Evolutionary conservation across 1,140 invertebrate genomes (phyloP).

Genomic region (Triops cancriformis): DNA sequence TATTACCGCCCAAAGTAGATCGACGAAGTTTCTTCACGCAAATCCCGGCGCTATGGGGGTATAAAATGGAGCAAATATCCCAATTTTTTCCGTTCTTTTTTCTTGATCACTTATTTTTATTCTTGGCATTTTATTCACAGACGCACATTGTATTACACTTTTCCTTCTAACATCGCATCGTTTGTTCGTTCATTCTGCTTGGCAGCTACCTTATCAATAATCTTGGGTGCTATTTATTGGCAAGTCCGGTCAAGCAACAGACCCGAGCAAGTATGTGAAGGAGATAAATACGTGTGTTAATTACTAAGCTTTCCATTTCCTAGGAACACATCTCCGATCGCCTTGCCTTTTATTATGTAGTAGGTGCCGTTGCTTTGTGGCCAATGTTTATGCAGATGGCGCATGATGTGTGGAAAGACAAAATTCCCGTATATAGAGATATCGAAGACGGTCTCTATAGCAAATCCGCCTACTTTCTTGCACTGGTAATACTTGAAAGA

Average conservation of each 20-base stretch:
- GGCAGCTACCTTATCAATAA: conserved; percentile 66
- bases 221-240: conserved; percentile 82
- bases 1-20: conserved; percentile 56
- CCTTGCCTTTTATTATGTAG: conserved; percentile 73
- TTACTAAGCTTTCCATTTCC: not conserved
- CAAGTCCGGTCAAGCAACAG: conserved; percentile 65
- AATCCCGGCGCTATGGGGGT: conserved; percentile 61
- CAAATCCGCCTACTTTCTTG: conserved; percentile 63
- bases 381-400: conserved; percentile 60
- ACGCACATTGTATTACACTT: conserved; percentile 64
- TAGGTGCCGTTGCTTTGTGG: conserved; percentile 65
- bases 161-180: conserved; percentile 71
- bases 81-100: conserved; percentile 15
- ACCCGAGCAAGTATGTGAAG: conserved; percentile 37
- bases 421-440: conserved; percentile 63
- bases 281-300: not conserved
- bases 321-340: conserved; percentile 45
- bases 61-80: conserved; percentile 32
- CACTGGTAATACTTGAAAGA: conserved; percentile 51
- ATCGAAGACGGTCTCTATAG: conserved; percentile 69
- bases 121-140: conserved; percentile 43
- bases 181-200: conserved; percentile 66
- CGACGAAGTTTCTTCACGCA: conserved; percentile 53
- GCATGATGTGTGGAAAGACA: conserved; percentile 56
- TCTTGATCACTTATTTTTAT: not conserved